A percentile compares a stretch with the other conserved stretches of the same genome.
phyloP scores from a whole-genome alignment of 2,113 vertebrate species.

The Ailurus styani region DNA sequence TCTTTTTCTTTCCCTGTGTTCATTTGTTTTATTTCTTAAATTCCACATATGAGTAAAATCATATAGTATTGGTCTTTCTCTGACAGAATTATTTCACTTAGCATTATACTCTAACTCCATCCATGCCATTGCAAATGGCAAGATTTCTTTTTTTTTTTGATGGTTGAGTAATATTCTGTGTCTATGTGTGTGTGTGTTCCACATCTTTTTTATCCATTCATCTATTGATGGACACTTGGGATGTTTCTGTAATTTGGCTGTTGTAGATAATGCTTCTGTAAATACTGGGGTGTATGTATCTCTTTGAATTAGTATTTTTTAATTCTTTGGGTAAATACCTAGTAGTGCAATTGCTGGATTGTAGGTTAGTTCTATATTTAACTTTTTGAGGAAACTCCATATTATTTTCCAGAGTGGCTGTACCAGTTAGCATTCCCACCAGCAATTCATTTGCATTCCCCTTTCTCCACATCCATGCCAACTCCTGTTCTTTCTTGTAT shows the following conservation, averaged over 20 bases:
- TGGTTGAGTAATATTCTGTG: background rate
- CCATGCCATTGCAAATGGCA: background rate
- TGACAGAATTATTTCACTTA: background rate
- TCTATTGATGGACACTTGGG: background rate
- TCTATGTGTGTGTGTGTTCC: background rate
- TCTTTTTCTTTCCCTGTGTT: background rate
- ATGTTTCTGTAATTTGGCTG: background rate
- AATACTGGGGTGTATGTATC: background rate
- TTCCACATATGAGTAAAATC: background rate
- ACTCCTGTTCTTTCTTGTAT: background rate
- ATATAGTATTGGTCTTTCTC: background rate
- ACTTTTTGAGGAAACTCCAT: background rate
- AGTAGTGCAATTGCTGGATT: background rate
- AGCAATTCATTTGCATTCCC: background rate
- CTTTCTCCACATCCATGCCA: background rate
- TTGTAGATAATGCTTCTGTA: background rate
- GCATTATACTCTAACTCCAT: background rate
- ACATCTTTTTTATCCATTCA: background rate
- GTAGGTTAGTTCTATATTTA: background rate
- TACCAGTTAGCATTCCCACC: background rate
- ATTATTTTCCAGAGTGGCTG: background rate
- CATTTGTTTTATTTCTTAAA: background rate
- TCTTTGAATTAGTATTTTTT: background rate
- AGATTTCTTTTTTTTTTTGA: background rate
- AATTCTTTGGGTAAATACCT: background rate